Conservation (phyloP, 2,113 vertebrate species). For the Platichthys stellatus region DNA sequence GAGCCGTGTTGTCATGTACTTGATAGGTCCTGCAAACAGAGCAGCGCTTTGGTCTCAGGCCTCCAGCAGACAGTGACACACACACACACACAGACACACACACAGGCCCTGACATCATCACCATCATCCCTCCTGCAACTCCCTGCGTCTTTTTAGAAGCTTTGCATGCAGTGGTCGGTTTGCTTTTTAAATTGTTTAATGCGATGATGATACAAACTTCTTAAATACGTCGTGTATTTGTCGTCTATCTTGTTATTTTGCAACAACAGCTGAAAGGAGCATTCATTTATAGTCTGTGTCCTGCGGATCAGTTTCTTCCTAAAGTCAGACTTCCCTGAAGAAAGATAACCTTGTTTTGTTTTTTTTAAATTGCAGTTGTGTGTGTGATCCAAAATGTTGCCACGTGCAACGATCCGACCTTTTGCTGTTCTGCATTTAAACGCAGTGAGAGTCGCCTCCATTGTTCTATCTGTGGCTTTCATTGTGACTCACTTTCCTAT, state of each 20-base stretch:
- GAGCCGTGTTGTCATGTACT: conserved; percentile 93
- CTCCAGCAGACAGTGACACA: conserved; percentile 42
- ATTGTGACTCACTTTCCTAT: not conserved
- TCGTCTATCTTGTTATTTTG: too few relatives aligned
- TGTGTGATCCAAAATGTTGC: too few relatives aligned
- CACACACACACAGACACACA: conserved; percentile 16
- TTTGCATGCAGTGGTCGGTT: not conserved
- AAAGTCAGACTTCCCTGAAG: too few relatives aligned
- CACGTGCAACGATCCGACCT: too few relatives aligned
- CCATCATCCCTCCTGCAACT: not conserved
- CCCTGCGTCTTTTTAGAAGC: not conserved
- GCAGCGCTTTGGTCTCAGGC: conserved; percentile 89
- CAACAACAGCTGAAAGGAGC: too few relatives aligned
- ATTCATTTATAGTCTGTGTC: too few relatives aligned
- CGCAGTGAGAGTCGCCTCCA: not conserved
- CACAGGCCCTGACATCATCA: conserved; percentile 22
- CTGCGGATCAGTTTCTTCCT: too few relatives aligned
- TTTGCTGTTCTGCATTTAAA: not conserved
- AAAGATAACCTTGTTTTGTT: too few relatives aligned
- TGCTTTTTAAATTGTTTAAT: not conserved
- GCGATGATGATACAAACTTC: fast-evolving
- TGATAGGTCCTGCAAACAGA: conserved; percentile 96
- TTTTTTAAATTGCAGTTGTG: too few relatives aligned
- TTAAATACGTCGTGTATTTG: too few relatives aligned
- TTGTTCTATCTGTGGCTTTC: not conserved